Percentiles rank a stretch among this genome's conserved stretches.
Conservation (phyloP, 1,140 invertebrate genomes). For the Drosophila sp. region DNA sequence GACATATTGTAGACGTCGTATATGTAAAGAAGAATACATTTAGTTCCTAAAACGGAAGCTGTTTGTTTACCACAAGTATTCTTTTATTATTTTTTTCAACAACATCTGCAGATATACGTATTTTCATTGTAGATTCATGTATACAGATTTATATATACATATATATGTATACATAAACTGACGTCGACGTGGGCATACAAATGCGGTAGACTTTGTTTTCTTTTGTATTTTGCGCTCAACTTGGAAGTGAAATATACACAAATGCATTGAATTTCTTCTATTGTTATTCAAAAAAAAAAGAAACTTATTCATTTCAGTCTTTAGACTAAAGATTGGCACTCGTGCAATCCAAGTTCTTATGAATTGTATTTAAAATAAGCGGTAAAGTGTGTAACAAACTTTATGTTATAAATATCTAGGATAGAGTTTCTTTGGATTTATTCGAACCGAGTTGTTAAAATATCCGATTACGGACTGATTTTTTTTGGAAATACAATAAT, state of each 20-base stretch:
- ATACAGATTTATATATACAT: slow-evolving; percentile 16
- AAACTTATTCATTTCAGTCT: slow-evolving; percentile 28
- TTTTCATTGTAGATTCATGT: slow-evolving; percentile 20
- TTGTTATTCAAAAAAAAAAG: slow-evolving; percentile 22
- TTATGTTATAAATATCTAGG: neutral
- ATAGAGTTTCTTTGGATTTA: neutral
- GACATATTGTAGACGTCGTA: neutral
- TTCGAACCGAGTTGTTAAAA: neutral
- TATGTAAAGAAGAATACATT: slow-evolving; percentile 13
- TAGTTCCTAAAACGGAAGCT: slow-evolving; percentile 20
- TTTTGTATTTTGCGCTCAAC: slow-evolving; percentile 15
- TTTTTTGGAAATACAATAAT: slow-evolving; percentile 11
- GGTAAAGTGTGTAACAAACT: neutral
- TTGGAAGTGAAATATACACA: slow-evolving; percentile 16
- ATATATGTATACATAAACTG: slow-evolving; percentile 13
- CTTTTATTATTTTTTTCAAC: slow-evolving; percentile 15
- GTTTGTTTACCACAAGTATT: slow-evolving; percentile 19
- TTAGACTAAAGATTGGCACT: neutral
- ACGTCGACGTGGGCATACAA: slow-evolving; percentile 16
- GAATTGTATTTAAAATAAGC: neutral
- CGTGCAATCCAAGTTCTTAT: neutral
- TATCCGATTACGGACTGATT: neutral
- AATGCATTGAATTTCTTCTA: slow-evolving; percentile 26
- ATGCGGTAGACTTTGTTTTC: slow-evolving; percentile 26
- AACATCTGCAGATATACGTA: slow-evolving; percentile 15